Evolutionary conservation across 2,888 invertebrate genomes (phyloP), one percentile per base, ranked within the genome.

Genomic region (Molanna angustata): DNA sequence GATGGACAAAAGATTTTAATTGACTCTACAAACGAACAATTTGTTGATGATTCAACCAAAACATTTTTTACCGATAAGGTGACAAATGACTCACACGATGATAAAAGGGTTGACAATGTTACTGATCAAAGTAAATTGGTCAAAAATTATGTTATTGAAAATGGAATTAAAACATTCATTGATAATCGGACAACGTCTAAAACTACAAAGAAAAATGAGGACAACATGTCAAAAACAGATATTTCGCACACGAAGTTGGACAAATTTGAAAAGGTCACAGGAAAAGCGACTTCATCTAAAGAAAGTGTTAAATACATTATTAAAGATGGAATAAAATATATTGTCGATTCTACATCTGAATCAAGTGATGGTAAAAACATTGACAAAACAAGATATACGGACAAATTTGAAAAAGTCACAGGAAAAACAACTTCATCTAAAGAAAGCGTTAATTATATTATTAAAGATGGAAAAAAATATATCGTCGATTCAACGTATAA

Each of bases 111-210:
- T 11, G n/a, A n/a, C n/a, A n/a, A n/a, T n/a, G n/a, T n/a, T n/a
- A n/a, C n/a, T n/a, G n/a, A 4, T 14, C 17, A 4, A 49, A 49
- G 14, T 35, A 3, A 4, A 27, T 16, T 42, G 14, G 27, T 14
- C 33, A 7, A 11, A 17, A 51, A 33, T n/a, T 58, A 56, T 43
- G 56, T 58, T 17, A 58, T 56, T 7, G 58, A 58, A 45, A 56
- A 58, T 35, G 59, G 56, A 6, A 50, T 59, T 7, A 59, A 45
- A 42, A 59, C 59, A 18, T 39, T 20, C 7, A 39, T 59, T 37
- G 50, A 53, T 16, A 37, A 50, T n/a, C 40, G 4, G 4, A 33
- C n/a, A 19, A 48, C 39, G 13, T 43, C 33, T 16, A 40, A 14
- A 18, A 31, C 27, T 11, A 31, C 9, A 9, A 47, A 21, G 7